Evolutionary conservation across 2,113 vertebrate species (phyloP), one percentile per base, ranked within the genome.

Genomic region (Crotalus helleri): DNA sequence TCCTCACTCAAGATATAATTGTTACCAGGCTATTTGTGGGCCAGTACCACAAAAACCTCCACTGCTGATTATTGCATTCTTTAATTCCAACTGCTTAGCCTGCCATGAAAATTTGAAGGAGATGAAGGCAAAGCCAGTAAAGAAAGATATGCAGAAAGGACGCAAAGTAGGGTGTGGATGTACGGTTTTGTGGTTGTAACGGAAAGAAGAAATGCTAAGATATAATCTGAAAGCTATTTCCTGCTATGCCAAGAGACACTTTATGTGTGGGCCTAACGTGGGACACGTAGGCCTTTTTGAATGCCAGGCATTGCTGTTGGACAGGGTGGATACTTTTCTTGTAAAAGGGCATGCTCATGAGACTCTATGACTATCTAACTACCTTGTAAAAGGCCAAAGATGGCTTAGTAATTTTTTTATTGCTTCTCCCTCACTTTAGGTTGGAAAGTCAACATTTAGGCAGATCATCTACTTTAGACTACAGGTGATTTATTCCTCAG

Each of bases 21-120:
- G n/a, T 96, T 97, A 97, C 95, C 97, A 98, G 96, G 94, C 94
- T 92, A 8, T 96, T 97, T 97, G 96, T 92, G 96, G 98, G 96
- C 95, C 97, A 85, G 96, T 94, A 94, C 96, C 97, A 96, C 97
- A 97, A 97, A 92, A 97, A 97, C 97, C 97, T 21, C 96, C 85
- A 59, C 92, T 95, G 96, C 96, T 96, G 93, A 94, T 95, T 96
- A 93, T 95, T 19, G 11, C 15, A 51, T 87, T 95, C 94, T 94
- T 90, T 93, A 87, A 88, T 97, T 95, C 95, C 90, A 94, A 61
- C 24, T 4, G 90, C 94, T 94, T 51, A 49, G 90, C 89, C 93
- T 95, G 91, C 93, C 91, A 90, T 93, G 93, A 89, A 91, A 93
- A 89, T 59, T 93, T 95, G 92, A 0, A 3, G 81, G 55, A 91